These are phyloP conservation scores for Drosophila mettleri DNA, from an alignment of 2,888 invertebrate genomes.

Conservation along the genomic window DNA sequence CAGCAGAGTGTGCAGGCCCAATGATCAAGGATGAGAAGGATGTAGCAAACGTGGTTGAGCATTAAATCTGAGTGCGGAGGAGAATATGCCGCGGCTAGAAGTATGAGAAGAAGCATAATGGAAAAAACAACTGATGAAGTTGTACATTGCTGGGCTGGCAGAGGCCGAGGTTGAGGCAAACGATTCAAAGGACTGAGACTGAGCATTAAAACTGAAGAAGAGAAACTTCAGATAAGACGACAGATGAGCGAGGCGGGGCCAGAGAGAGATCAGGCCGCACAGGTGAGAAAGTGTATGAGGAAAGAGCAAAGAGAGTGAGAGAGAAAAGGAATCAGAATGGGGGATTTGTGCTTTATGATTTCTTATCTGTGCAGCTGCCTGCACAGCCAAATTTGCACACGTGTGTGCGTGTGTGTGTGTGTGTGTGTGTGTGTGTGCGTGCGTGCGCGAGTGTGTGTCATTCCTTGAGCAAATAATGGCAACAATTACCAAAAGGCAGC, in stretches of 20 bases:
- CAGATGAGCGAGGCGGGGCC: background rate
- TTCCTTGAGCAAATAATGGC: conserved; percentile 78
- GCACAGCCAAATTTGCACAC: conserved; percentile 19
- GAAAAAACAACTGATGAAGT: background rate
- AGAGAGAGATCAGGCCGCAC: background rate
- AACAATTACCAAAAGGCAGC: conserved; percentile 67
- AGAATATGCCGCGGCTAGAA: background rate
- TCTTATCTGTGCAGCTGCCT: conserved; percentile 68
- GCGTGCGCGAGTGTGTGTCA: conserved; percentile 49
- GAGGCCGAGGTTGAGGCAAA: background rate
- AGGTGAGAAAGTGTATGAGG: conserved; percentile 9
- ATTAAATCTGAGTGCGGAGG: background rate
- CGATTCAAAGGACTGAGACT: background rate
- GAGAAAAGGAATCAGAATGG: background rate
- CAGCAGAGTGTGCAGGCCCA: background rate
- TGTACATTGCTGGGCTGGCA: background rate
- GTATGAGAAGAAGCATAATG: background rate
- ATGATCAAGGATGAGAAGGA: background rate
- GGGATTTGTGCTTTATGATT: conserved; percentile 66
- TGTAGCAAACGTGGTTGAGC: background rate
- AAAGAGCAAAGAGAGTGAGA: too few species aligned
- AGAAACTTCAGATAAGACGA: background rate
- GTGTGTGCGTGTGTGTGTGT: conserved; percentile 53
- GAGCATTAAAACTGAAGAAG: background rate
- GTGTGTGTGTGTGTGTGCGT: conserved; percentile 28